phyloP scores from a whole-genome alignment of 1,140 invertebrate genomes.

The Antheraea mylitta region DNA sequence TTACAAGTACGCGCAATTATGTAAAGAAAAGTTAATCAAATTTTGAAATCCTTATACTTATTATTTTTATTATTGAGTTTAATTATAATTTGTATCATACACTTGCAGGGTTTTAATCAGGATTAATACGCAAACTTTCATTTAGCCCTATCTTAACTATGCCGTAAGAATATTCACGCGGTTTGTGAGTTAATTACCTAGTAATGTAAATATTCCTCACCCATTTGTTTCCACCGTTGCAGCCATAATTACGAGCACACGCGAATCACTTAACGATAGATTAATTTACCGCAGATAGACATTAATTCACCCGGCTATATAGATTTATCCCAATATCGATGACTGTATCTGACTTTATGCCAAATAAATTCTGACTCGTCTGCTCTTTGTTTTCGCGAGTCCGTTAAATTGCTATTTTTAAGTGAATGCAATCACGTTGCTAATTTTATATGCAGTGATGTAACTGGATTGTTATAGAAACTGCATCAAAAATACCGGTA shows the following conservation, averaged over 20 bases:
- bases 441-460: constrained; percentile 9
- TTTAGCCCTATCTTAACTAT: too few relatives aligned
- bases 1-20: too few relatives aligned
- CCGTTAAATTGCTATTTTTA: constrained; percentile 1
- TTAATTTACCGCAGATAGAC: constrained; percentile 7
- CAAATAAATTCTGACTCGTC: constrained; percentile 27
- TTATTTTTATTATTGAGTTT: too few relatives aligned
- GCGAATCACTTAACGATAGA: constrained; percentile 19
- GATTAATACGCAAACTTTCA: too few relatives aligned
- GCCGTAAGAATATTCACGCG: not conserved
- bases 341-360: constrained; percentile 30
- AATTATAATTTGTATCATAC: too few relatives aligned
- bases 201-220: constrained; percentile 27
- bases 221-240: constrained; percentile 35
- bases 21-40: too few relatives aligned
- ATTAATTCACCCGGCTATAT: constrained; percentile 23
- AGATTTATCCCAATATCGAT: constrained; percentile 20
- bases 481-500: not conserved
- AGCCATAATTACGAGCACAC: constrained; percentile 34
- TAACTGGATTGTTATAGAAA: constrained; percentile 6
- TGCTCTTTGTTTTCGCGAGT: constrained; percentile 1
- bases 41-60: too few relatives aligned
- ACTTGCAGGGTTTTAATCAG: too few relatives aligned
- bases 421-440: not conserved
- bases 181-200: constrained; percentile 2